Evolutionary conservation across 2,797 vertebrate species (phyloP), one percentile per base, ranked within the genome.

Genomic region (Otolemur crassicaudatus): DNA sequence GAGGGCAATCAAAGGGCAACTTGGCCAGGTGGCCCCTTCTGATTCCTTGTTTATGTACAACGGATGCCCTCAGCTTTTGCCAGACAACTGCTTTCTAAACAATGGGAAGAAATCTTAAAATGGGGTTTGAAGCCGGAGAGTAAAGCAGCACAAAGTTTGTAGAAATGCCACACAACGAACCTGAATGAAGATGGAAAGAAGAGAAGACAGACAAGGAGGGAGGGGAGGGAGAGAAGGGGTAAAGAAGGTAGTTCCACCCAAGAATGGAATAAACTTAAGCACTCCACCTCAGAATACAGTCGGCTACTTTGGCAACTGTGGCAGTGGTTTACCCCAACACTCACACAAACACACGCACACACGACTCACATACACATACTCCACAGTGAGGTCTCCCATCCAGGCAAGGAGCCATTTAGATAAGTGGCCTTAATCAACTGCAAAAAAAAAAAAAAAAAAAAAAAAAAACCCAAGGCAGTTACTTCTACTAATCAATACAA

Each of bases 401-500:
- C 27, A 89, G 23, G 14, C 75, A 22, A 96, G 29, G 20, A 65
- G 23, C 3, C 17, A 63, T 85, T 5, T 3, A 20, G 25, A 9
- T 70, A 67, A 76, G 13, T 17, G 5, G 8, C 70, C 31, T 69
- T 72, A 90, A 56, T 49, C 7, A 70, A 46, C 29, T 49, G 12
- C 49, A 49, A 49, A 49, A 49, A 81, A 92, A 86, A 40, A 3
- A 89, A 27, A 91, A 95, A 83, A 53, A 84, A 91, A 86, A 89
- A 63, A 13, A 65, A 65, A 23, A 89, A 95, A 81, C 27, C 20
- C 40, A 79, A 89, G 22, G 65, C 22, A 72, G 23, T 13, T 20
- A 53, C n/a, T 92, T 92, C 58, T 16, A 79, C 23, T 69, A 92
- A 73, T 43, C 87, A 91, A 76, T 43, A 87, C 34, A 95, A 86